Conservation (phyloP, 2,113 vertebrate species). For the Corythornis cristatus region DNA sequence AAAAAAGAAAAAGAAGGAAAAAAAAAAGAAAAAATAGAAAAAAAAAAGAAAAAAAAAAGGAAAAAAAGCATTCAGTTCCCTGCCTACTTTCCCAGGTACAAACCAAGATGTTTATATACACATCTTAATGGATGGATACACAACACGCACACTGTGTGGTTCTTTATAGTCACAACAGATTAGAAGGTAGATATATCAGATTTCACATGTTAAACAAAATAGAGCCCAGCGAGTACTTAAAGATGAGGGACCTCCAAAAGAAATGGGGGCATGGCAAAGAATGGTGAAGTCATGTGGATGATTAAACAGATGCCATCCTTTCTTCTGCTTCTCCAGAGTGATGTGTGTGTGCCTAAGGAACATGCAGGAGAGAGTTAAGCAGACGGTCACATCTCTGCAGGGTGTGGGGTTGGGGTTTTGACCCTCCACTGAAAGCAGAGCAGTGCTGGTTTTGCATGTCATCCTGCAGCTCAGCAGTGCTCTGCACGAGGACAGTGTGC, state of each 20-base stretch:
- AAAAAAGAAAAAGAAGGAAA: too few relatives aligned
- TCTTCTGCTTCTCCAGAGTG: not conserved
- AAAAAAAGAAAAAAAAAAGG: not conserved
- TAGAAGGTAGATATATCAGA: not conserved
- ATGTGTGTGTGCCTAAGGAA: not conserved
- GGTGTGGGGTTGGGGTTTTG: not conserved
- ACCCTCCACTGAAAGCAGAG: not conserved
- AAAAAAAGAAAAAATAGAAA: too few relatives aligned
- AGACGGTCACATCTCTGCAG: not conserved
- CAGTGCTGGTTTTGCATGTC: not conserved
- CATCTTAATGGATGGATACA: not conserved
- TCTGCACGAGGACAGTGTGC: accelerated
- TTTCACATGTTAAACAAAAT: conserved; percentile 5
- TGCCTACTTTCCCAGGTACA: not conserved
- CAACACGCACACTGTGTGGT: not conserved
- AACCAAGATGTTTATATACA: not conserved
- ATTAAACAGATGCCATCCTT: not conserved
- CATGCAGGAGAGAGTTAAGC: not conserved
- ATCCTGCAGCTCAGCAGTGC: not conserved
- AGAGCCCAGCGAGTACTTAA: not conserved
- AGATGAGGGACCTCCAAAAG: not conserved
- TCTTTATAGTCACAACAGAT: not conserved
- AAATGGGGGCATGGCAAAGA: not conserved
- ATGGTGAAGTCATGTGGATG: not conserved
- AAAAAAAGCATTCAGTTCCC: not conserved